These are phyloP conservation scores for Sclerurus mexicanus DNA, from an alignment of 2,113 vertebrate species.

Conservation along the genomic window DNA sequence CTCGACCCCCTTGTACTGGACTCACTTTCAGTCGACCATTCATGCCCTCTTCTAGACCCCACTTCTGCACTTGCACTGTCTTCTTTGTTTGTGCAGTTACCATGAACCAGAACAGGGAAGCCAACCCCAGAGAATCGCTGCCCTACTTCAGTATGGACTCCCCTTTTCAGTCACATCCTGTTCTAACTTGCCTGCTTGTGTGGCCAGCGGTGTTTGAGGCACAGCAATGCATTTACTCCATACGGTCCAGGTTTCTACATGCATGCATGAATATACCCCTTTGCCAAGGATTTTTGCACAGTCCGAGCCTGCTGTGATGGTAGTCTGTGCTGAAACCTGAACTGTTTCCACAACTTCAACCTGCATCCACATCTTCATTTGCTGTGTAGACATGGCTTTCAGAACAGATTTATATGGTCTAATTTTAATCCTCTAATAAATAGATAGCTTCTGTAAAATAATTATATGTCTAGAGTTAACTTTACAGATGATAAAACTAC, in stretches of 20 bases:
- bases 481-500: neutral
- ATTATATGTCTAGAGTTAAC: neutral
- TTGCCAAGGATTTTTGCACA: neutral
- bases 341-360: no score
- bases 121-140: neutral
- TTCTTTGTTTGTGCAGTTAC: neutral
- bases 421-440: neutral
- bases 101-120: no score
- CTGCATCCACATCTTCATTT: neutral
- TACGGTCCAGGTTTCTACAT: no score
- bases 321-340: neutral
- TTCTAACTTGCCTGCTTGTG: neutral
- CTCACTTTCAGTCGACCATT: no score
- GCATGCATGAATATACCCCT: neutral
- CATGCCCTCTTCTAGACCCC: no score
- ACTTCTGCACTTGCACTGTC: neutral
- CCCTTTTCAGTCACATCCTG: neutral
- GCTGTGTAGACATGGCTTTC: neutral
- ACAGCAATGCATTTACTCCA: neutral
- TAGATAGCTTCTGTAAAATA: neutral
- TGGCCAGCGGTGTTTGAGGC: neutral
- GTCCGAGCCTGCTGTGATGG: neutral
- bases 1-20: accelerated
- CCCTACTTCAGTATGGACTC: no score
- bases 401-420: neutral